phyloP scores from a whole-genome alignment of 2,797 vertebrate genomes.

The Pangasius krempfi region DNA sequence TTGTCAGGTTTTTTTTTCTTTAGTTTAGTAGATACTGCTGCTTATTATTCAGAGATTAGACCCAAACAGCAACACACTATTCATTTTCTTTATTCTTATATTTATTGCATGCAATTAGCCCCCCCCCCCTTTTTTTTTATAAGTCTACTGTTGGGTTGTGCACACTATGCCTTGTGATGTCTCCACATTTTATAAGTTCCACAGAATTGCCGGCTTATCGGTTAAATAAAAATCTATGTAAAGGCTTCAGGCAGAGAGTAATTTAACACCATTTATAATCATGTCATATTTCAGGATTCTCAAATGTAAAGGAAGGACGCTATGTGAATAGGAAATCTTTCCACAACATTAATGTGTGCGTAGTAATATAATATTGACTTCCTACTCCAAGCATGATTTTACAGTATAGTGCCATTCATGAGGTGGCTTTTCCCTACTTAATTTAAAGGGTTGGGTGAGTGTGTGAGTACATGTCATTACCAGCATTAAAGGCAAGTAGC shows the following conservation, averaged over 20 bases:
- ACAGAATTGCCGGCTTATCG: neutral
- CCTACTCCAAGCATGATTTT: neutral
- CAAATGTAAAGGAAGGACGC: neutral
- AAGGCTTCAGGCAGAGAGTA: neutral
- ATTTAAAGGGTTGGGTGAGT: neutral
- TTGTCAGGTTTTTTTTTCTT: neutral
- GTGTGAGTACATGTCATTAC: neutral
- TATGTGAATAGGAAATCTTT: neutral
- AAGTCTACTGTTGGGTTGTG: no score
- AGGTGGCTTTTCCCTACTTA: neutral
- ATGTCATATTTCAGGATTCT: conserved; percentile 6
- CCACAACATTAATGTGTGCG: neutral
- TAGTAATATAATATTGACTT: neutral
- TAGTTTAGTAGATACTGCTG: neutral
- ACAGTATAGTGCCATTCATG: neutral
- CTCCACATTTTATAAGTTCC: neutral
- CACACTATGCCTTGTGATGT: neutral
- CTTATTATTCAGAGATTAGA: neutral
- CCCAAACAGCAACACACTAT: neutral
- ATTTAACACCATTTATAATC: neutral
- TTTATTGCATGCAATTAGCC: neutral
- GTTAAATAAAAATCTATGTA: neutral
- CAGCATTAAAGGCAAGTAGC: neutral
- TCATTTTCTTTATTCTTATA: neutral
- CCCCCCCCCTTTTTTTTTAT: neutral